Base-by-base conservation (phyloP, 2,888 invertebrate species). In the Synergus itoensis region DNA sequence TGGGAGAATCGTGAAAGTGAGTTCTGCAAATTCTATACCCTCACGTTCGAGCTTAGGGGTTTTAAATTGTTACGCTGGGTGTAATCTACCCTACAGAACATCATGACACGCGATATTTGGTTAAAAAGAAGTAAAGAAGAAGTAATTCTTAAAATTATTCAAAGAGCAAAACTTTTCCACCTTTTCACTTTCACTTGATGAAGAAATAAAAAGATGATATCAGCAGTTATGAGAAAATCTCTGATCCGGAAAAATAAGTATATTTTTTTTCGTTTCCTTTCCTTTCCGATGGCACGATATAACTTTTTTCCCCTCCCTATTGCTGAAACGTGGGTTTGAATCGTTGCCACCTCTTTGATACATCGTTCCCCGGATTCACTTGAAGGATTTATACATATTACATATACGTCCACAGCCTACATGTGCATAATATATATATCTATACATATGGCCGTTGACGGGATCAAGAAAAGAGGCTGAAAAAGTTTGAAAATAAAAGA, bases 401-500 rank as follows among this genome's bases (percentile, higher is more conserved):
- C 28, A 45, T 45, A 45, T 45, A 48, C 16, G 16, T 16, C 2
- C 9, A 3, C n/a, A 2, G 16, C 43, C 43, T 11, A 8, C 2
- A 16, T 16, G 16, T 5, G 16, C 14, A 48, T 48, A 48, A 5
- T 16, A 14, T 4, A 14, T 14, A n/a, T n/a, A 9, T 12, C 1
- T n/a, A n/a, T 36, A n/a, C 5, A 28, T 28, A 40, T 63, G 14
- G 14, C 1, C 11, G 11, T 36, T n/a, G 21, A 14, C 48, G 62
- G 14, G 77, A 21, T 65, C 16, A 21, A 73, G 45, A 48, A 57
- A 80, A 78, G 62, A 40, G 78, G 79, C n/a, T 77, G 63, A 65
- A 21, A 69, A 60, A 65, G 77, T 73, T 79, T 78, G 77, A 79
- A 76, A 78, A 53, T 63, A 65, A 83, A 86, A 82, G 65, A 77